Evolutionary conservation across 1,140 invertebrate genomes (phyloP), one percentile per base, ranked within the genome.

Genomic region (Zophobas atratus): DNA sequence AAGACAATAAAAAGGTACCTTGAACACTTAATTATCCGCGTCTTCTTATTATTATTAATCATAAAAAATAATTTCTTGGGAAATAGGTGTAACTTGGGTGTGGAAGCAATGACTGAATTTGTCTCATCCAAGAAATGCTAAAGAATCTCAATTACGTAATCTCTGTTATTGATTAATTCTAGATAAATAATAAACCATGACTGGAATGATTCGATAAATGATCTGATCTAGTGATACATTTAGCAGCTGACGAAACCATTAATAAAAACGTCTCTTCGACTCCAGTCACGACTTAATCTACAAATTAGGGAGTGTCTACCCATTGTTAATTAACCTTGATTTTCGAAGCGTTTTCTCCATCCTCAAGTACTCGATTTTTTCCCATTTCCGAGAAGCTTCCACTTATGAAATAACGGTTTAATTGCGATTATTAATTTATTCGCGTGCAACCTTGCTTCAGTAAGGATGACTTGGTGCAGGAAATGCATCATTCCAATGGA

Each of bases 281-380:
- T 35, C 32, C 20, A 67, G 60, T 67, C 60, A 67, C 60, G 60
- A 67, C 60, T 33, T 67, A 67, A 67, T 67, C 35, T 67, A 67
- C 60, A 67, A 67, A 67, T 67, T 67, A 67, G 39, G 60, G 60
- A 41, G 60, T 67, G 60, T 33, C 20, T 46, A 46, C 6, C 2
- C 6, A 20, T 67, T 6, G 6, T 67, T 41, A 32, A 67, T 38
- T 67, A 67, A 41, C 60, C 60, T 67, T 67, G 60, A 46, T 43
- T 41, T 67, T 32, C 2, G 56, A 60, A 4, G 43, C 20, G 3
- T 4, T 20, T 2, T 51, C 6, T 51, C 0, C 20, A 46, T 51
- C n/a, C 20, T 51, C 49, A 67, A 36, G 33, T 39, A 60, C 36
- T 8, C 34, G 33, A 20, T 32, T 36, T 35, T 60, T 60, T 60